These are phyloP conservation scores for Dryococelus australis DNA, from an alignment of 2,888 invertebrate genomes.

Conservation along the genomic window DNA sequence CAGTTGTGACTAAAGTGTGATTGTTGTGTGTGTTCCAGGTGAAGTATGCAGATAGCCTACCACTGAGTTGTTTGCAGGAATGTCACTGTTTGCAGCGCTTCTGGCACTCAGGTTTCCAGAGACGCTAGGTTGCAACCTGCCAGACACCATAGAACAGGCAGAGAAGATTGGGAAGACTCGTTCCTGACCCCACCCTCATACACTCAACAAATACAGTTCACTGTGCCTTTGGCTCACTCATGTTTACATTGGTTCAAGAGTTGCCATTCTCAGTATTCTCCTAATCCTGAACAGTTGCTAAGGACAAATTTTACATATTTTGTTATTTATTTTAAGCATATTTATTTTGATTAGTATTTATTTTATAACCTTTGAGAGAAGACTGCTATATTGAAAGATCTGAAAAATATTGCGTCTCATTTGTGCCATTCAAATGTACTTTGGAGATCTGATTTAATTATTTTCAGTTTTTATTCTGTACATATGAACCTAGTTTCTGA, in stretches of 20 bases:
- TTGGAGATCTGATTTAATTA: background rate
- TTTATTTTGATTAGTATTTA: too few relatives aligned
- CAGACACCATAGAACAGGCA: constrained; percentile 75
- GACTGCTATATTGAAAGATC: too few relatives aligned
- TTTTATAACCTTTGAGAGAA: too few relatives aligned
- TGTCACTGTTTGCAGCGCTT: constrained; percentile 67
- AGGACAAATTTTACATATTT: too few relatives aligned
- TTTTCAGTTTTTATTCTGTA: too few relatives aligned
- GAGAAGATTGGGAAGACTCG: constrained; percentile 53
- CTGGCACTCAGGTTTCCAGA: constrained; percentile 73
- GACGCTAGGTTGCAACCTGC: constrained; percentile 68
- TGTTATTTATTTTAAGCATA: too few relatives aligned
- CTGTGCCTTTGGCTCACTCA: background rate
- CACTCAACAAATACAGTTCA: too few relatives aligned
- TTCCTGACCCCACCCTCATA: background rate
- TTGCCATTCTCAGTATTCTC: background rate
- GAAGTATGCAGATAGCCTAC: constrained; percentile 59
- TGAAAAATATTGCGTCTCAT: background rate
- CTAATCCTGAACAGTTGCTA: too few relatives aligned
- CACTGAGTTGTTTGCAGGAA: constrained; percentile 68
- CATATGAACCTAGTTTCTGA: too few relatives aligned
- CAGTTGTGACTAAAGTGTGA: background rate
- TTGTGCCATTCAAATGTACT: background rate
- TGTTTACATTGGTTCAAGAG: background rate
- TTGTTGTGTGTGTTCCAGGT: constrained; percentile 49